These are phyloP conservation scores for Halichoeres trimaculatus DNA, from an alignment of 2,113 vertebrate species.

Conservation along the genomic window DNA sequence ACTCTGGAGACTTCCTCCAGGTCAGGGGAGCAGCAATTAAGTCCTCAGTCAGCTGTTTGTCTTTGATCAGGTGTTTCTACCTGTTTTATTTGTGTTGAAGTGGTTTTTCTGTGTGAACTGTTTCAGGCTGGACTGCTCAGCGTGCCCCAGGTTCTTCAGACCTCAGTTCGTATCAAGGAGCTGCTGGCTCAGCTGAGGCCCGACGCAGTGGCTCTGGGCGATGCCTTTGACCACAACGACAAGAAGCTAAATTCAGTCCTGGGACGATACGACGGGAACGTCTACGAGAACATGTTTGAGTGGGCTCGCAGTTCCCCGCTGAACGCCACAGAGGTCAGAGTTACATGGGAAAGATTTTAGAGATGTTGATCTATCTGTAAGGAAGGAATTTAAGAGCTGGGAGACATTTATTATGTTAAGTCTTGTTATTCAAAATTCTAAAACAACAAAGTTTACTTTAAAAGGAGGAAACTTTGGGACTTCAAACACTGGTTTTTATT, in stretches of 20 bases:
- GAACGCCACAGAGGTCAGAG: constrained; percentile 91
- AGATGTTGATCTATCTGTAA: too few species aligned
- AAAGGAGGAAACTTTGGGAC: too few species aligned
- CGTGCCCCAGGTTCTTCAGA: constrained; percentile 85
- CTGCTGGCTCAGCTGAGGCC: constrained; percentile 88
- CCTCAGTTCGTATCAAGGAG: constrained; percentile 87
- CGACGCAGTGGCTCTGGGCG: constrained; percentile 91
- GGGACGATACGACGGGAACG: constrained; percentile 95
- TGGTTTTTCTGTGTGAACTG: neutral
- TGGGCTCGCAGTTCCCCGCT: constrained; percentile 95
- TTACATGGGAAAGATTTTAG: too few species aligned
- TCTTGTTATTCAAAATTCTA: too few species aligned
- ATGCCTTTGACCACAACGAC: constrained; percentile 92
- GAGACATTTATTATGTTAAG: too few species aligned
- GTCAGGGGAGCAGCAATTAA: constrained; percentile 68
- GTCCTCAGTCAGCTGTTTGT: neutral
- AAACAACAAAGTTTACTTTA: too few species aligned
- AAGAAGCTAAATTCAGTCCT: constrained; percentile 89
- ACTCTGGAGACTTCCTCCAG: constrained; percentile 93
- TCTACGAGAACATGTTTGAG: constrained; percentile 96
- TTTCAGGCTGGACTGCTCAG: constrained; percentile 88
- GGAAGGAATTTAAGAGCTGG: too few species aligned
- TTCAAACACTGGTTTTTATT: too few species aligned
- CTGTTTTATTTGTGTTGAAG: too few species aligned
- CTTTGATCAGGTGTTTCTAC: neutral